Evolutionary conservation across 2,888 invertebrate genomes (phyloP).

Genomic region (Megamerina dolium): DNA sequence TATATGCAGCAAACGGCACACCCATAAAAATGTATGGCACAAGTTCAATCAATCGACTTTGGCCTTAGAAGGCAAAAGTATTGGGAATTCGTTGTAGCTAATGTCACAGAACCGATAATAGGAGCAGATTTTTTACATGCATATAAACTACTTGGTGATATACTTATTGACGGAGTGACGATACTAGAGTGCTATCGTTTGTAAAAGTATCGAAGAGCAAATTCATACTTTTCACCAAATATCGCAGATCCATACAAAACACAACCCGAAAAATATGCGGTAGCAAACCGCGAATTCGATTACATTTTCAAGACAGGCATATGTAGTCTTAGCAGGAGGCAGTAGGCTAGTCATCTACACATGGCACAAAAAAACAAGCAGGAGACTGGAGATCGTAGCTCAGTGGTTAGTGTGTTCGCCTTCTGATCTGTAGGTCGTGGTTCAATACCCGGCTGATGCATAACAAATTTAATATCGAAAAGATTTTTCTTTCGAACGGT

Average conservation of each 20-base stretch:
- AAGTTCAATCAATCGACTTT: not conserved
- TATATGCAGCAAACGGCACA: not conserved
- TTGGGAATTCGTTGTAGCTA: not conserved
- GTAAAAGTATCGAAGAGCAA: no score
- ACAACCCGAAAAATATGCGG: conserved; percentile 15
- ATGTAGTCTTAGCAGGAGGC: conserved; percentile 20
- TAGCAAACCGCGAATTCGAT: conserved; percentile 19
- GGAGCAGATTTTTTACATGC: conserved; percentile 1
- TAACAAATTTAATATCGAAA: no score
- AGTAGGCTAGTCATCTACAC: conserved; percentile 20
- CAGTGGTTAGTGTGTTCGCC: no score
- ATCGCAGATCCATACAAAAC: conserved; percentile 13
- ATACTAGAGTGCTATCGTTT: no score
- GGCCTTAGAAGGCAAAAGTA: not conserved
- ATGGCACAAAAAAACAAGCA: conserved; percentile 16
- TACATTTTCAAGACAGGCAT: conserved; percentile 19
- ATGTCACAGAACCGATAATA: not conserved
- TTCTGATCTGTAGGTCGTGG: no score
- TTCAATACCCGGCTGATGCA: no score
- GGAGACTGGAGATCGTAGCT: no score
- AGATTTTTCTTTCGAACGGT: no score
- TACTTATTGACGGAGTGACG: no score
- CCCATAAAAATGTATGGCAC: not conserved
- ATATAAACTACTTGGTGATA: not conserved
- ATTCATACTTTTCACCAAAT: no score